Conservation (phyloP, 2,113 vertebrate species). For the Lasiurus borealis region DNA sequence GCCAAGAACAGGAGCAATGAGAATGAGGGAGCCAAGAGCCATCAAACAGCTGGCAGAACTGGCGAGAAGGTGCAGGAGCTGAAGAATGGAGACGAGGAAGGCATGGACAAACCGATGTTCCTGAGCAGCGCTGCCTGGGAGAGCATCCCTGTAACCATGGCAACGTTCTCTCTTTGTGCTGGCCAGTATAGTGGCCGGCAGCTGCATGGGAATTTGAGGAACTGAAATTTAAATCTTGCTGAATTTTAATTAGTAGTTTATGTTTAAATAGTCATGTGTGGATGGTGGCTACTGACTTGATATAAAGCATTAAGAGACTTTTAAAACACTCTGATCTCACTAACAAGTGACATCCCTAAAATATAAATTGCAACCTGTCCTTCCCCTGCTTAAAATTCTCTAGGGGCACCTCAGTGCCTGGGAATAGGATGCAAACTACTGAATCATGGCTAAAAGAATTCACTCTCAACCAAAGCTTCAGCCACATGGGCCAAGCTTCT, state of each 20-base stretch:
- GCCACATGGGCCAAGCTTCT: background rate
- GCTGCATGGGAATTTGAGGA: background rate
- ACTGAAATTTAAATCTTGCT: background rate
- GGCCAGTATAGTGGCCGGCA: background rate
- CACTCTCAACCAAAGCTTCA: background rate
- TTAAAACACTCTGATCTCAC: background rate
- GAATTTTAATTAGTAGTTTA: background rate
- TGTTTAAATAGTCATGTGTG: background rate
- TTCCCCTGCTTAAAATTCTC: background rate
- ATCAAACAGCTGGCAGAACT: too few species aligned
- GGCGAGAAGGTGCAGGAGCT: background rate
- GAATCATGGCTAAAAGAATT: background rate
- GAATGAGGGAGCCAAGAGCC: background rate
- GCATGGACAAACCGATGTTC: accelerated
- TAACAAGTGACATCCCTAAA: background rate
- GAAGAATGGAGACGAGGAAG: background rate
- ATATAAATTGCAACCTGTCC: background rate
- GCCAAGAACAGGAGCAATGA: background rate
- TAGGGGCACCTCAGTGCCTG: background rate
- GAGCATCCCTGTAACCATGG: accelerated
- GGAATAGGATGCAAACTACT: background rate
- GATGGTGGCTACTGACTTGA: background rate
- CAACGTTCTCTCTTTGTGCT: background rate
- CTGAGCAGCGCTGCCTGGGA: background rate
- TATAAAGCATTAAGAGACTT: background rate